A percentile compares a stretch with the other conserved stretches of the same genome.
phyloP scores from a whole-genome alignment of 2,888 invertebrate genomes.

The Acanthosepion lycidas region DNA sequence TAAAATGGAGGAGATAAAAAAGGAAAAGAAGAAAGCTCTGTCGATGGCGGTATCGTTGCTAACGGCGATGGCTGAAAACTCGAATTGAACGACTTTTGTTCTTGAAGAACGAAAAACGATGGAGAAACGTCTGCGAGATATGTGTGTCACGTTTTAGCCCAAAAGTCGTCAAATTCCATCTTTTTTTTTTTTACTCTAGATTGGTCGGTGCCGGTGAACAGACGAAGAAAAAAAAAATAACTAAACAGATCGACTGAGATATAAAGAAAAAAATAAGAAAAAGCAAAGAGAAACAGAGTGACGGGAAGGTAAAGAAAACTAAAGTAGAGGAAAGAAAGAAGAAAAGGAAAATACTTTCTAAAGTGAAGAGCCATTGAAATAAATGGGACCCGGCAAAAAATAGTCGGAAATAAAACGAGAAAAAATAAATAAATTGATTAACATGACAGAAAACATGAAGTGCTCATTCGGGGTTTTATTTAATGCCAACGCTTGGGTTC shows the following conservation, averaged over 20 bases:
- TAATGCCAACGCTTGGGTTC: neutral
- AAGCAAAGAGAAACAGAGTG: neutral
- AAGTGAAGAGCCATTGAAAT: neutral
- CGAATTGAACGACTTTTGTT: neutral
- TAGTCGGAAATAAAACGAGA: neutral
- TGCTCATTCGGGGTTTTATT: conserved; percentile 9
- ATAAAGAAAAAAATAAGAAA: neutral
- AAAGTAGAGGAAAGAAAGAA: neutral
- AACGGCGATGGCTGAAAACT: neutral
- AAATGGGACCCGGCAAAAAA: neutral
- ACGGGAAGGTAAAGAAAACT: neutral
- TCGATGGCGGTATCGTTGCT: neutral
- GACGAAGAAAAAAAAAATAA: neutral
- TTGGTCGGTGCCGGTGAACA: neutral
- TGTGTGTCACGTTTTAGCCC: conserved; percentile 33
- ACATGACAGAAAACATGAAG: neutral
- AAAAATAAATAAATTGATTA: neutral
- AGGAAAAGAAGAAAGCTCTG: neutral
- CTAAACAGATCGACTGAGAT: conserved; percentile 6
- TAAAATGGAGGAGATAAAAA: neutral
- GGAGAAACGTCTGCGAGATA: neutral
- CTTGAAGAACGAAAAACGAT: neutral
- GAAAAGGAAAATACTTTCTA: neutral
- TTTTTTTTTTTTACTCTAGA: neutral
- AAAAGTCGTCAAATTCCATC: conserved; percentile 8